Evolutionary conservation across 1,140 invertebrate genomes (phyloP), one percentile per base, ranked within the genome.

Genomic region (Maniola jurtina): DNA sequence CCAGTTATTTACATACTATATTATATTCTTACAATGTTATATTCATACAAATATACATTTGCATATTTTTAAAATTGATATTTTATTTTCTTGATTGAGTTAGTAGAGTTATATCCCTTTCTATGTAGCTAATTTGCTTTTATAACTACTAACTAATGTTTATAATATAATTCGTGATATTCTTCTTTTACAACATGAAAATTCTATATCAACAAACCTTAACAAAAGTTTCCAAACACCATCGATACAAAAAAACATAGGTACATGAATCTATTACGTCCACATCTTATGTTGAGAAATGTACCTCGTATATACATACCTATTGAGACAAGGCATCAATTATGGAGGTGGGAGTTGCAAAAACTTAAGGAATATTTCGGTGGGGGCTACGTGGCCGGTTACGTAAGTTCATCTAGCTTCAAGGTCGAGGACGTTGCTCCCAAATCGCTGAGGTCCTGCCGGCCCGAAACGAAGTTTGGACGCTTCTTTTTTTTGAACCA

Each of bases 361-460:
- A 89, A 88, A 88, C 76, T 81, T 58, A 73, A 79, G 81, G 77
- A 88, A 85, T 84, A 86, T 78, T 87, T 89, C 68, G 83, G 80
- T 82, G 80, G 83, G 83, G 79, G 80, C 80, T 83, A 68, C 64
- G 74, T 77, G 77, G 75, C 81, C 70, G 82, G 86, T 88, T 88
- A 86, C 84, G 79, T 88, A 87, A 88, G 84, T 89, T 88, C 87
- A 87, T 86, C 87, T 89, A 89, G 81, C 75, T 75, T 80, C 87
- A 89, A 89, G 87, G 87, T 80, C 87, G 84, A 79, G 88, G 88
- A 84, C 88, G 77, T 88, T 90, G 88, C 83, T 88, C 87, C 87
- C 87, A 86, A 87, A 83, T 86, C 80, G 84, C 83, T 84, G 86
- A 86, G 80, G 84, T 89, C 87, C 85, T 89, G 81, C 71, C 81